Evolutionary conservation across 1,140 invertebrate genomes (phyloP).

Genomic region (Eciton burchellii): DNA sequence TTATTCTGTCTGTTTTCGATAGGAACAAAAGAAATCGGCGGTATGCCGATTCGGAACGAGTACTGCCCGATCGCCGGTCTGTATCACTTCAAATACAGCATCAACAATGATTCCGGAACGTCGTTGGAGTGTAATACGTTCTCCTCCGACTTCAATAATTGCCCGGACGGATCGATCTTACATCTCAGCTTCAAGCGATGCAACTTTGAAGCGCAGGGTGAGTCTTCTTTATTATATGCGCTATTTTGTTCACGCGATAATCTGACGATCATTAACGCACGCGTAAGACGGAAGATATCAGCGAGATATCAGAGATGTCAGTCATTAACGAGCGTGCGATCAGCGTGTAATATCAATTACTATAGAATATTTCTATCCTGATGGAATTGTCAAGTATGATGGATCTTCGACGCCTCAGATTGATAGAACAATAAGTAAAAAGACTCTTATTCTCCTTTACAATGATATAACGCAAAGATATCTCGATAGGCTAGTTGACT

Average conservation of each 20-base stretch:
- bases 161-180: conserved; percentile 88
- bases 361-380: too few species aligned
- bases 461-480: too few species aligned
- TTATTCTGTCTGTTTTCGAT: conserved; percentile 70
- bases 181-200: conserved; percentile 87
- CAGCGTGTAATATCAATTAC: background rate
- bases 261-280: background rate
- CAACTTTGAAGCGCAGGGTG: conserved; percentile 86
- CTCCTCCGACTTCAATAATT: conserved; percentile 88
- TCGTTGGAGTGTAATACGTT: conserved; percentile 86
- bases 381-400: too few species aligned
- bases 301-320: too few species aligned
- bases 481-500: too few species aligned
- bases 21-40: conserved; percentile 86
- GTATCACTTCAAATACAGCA: conserved; percentile 88
- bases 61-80: conserved; percentile 90
- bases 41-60: conserved; percentile 85
- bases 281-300: background rate
- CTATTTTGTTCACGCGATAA: too few species aligned
- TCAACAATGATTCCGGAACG: conserved; percentile 85
- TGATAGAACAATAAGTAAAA: too few species aligned
- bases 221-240: conserved; percentile 38
- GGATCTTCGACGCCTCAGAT: too few species aligned
- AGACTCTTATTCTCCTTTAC: too few species aligned
- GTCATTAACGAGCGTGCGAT: background rate